Evolutionary conservation across 2,797 vertebrate species (phyloP).

Genomic region (Lerista edwardsae): DNA sequence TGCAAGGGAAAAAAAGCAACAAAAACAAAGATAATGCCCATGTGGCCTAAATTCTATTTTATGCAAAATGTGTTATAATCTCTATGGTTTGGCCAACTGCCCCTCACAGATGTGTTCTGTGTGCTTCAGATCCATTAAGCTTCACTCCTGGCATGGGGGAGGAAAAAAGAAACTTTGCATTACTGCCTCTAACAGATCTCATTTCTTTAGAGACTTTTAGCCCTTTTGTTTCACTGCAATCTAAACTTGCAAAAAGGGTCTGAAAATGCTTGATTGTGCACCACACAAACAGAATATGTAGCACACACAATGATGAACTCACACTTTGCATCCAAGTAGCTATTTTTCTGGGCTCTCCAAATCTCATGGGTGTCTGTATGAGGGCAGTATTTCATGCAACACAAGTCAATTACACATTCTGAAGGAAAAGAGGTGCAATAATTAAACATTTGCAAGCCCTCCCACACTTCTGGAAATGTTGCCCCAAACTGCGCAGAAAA

Average conservation of each 20-base stretch:
- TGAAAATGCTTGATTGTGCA: background rate
- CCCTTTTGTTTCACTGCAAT: constrained; percentile 10
- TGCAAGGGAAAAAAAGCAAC: constrained; percentile 13
- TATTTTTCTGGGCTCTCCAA: background rate
- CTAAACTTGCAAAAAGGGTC: background rate
- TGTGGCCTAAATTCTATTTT: constrained; percentile 49
- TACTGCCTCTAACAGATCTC: constrained; percentile 20
- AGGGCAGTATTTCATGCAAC: background rate
- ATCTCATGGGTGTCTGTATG: background rate
- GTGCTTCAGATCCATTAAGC: constrained; percentile 54
- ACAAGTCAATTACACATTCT: background rate
- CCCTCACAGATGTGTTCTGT: constrained; percentile 44
- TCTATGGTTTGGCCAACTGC: constrained; percentile 50
- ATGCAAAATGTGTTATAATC: constrained; percentile 43
- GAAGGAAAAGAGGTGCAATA: background rate
- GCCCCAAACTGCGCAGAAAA: background rate
- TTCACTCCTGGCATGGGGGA: background rate
- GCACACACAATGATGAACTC: background rate
- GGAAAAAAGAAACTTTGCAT: constrained; percentile 22
- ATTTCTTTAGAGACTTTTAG: constrained; percentile 43
- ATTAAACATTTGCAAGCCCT: background rate
- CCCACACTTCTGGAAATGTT: constrained; percentile 9
- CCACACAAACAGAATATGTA: too few species aligned
- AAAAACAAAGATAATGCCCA: background rate
- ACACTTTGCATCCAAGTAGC: background rate